Evolutionary conservation across 1,140 invertebrate species (phyloP).

Genomic region (Magallana ariakensis): DNA sequence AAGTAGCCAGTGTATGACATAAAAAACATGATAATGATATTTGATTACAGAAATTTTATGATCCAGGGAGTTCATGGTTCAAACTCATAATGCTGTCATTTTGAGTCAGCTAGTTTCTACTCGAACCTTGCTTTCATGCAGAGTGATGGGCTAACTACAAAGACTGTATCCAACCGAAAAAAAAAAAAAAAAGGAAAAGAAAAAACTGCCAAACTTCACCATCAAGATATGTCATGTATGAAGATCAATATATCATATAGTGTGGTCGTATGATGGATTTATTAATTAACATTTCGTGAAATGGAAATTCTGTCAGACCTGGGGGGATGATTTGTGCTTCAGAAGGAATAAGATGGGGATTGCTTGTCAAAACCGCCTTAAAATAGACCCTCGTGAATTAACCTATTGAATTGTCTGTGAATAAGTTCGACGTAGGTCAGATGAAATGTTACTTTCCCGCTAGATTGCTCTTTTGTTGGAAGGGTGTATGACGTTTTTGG

Average conservation of each 20-base stretch:
- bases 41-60: no score
- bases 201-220: not conserved
- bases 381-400: constrained; percentile 36
- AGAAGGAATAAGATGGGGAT: constrained; percentile 20
- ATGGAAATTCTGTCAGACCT: constrained; percentile 31
- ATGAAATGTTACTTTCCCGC: constrained; percentile 7
- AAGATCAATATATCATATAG: constrained; percentile 24
- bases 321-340: constrained; percentile 5
- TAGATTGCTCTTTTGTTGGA: constrained; percentile 33
- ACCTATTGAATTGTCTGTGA: constrained; percentile 30
- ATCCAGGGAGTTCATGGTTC: no score
- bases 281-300: constrained; percentile 35
- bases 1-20: no score
- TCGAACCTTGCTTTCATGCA: no score
- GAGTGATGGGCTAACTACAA: no score
- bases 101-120: no score
- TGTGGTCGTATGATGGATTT: constrained; percentile 26
- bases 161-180: no score
- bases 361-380: constrained; percentile 31
- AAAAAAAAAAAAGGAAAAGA: not conserved
- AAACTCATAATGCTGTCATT: no score
- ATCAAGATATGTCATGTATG: constrained; percentile 11
- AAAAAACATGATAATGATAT: no score
- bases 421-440: constrained; percentile 5
- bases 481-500: constrained; percentile 26